phyloP scores from a whole-genome alignment of 1,140 invertebrate species.

The Sminthurides bifidus region DNA sequence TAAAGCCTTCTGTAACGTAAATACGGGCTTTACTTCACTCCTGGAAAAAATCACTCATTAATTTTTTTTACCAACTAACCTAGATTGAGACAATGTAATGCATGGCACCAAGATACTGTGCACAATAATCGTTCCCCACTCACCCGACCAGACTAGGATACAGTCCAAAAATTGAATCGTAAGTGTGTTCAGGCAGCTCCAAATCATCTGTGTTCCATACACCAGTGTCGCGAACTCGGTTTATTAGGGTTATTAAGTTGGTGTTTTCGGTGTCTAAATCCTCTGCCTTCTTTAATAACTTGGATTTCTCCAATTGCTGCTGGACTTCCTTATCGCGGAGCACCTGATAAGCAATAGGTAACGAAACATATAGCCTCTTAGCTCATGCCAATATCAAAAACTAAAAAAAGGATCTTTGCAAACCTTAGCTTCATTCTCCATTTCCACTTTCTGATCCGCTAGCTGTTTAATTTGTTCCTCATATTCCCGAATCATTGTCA shows the following conservation, averaged over 20 bases:
- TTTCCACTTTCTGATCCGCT: slow-evolving; percentile 14
- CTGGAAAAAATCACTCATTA: slow-evolving; percentile 4
- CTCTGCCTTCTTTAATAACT: too few relatives aligned
- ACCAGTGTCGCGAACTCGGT: slow-evolving; percentile 11
- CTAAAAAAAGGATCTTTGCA: too few relatives aligned
- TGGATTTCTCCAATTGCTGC: too few relatives aligned
- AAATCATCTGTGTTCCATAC: slow-evolving; percentile 9
- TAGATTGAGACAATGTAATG: too few relatives aligned
- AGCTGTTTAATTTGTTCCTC: slow-evolving; percentile 24
- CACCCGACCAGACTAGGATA: slow-evolving; percentile 25
- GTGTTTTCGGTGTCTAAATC: slow-evolving; percentile 13
- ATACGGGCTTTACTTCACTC: slow-evolving; percentile 27
- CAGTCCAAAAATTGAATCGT: slow-evolving; percentile 19
- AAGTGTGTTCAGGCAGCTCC: background rate
- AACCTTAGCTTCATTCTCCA: too few relatives aligned
- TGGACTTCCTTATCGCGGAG: too few relatives aligned
- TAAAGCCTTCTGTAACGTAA: slow-evolving; percentile 14
- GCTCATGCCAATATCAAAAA: too few relatives aligned
- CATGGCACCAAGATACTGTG: too few relatives aligned
- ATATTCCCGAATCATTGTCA: slow-evolving; percentile 26
- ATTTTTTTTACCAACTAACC: background rate
- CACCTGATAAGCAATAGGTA: too few relatives aligned
- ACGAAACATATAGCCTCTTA: too few relatives aligned
- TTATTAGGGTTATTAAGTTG: slow-evolving; percentile 6
- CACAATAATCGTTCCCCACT: too few relatives aligned